Evolutionary conservation across 2,888 invertebrate species (phyloP).

Genomic region (Thymelicus lineola): DNA sequence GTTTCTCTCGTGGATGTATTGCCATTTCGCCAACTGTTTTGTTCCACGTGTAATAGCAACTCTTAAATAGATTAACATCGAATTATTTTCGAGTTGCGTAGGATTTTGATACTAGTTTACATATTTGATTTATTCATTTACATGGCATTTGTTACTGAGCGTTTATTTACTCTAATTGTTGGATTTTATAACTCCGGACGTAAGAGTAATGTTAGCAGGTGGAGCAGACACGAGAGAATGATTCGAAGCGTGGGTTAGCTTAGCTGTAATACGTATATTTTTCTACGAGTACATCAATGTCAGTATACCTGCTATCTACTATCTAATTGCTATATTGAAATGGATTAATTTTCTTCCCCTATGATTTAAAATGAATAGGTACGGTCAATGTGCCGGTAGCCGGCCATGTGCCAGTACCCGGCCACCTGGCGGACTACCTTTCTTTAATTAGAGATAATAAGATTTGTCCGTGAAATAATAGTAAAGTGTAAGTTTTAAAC

Average conservation of each 20-base stretch:
- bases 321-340: too few species aligned
- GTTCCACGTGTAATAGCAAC: conserved; percentile 21
- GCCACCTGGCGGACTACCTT: too few species aligned
- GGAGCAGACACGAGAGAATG: conserved; percentile 17
- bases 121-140: conserved; percentile 30
- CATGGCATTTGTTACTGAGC: conserved; percentile 27
- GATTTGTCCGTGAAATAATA: too few species aligned
- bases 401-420: too few species aligned
- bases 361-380: too few species aligned
- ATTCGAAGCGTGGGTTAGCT: conserved; percentile 16
- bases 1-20: conserved; percentile 60
- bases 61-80: conserved; percentile 18
- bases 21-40: conserved; percentile 35
- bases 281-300: conserved; percentile 1
- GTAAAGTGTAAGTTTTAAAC: too few species aligned
- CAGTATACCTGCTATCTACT: too few species aligned
- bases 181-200: conserved; percentile 26
- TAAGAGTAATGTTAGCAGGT: conserved; percentile 28
- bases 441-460: too few species aligned
- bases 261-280: conserved; percentile 13
- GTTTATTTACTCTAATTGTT: conserved; percentile 31
- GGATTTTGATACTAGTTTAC: conserved; percentile 23
- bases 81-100: conserved; percentile 22
- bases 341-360: too few species aligned
- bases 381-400: too few species aligned